phyloP scores from a whole-genome alignment of 2,797 vertebrate species.

The Crocodylus rhombifer region DNA sequence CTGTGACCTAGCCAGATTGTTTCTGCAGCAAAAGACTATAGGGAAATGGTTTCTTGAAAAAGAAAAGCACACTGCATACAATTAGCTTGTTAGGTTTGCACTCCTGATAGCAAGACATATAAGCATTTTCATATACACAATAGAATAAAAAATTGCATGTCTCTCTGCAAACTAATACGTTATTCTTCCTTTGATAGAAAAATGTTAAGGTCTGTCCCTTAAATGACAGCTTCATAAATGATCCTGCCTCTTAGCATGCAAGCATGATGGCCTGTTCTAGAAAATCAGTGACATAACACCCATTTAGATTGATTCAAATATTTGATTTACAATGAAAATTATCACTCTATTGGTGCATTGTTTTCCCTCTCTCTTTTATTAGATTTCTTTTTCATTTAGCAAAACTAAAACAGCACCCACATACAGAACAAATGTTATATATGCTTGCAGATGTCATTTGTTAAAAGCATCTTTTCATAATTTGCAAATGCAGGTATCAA shows the following conservation, averaged over 20 bases:
- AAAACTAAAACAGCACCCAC: not conserved
- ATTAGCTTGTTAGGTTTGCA: not conserved
- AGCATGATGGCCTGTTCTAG: conserved; percentile 18
- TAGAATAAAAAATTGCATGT: not conserved
- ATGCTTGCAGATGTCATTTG: fast-evolving
- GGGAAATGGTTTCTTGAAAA: not conserved
- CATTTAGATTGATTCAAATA: not conserved
- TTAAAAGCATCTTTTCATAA: not conserved
- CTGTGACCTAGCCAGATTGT: not conserved
- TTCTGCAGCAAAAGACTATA: not conserved
- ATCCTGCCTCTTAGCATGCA: not conserved
- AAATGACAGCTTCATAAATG: not conserved
- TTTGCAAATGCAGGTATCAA: not conserved
- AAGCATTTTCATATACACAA: not conserved
- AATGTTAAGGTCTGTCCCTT: conserved; percentile 8
- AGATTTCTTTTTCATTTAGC: conserved; percentile 24
- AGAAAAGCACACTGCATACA: not conserved
- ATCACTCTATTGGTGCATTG: not conserved
- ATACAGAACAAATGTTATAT: not conserved
- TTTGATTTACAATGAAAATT: conserved; percentile 46
- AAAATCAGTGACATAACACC: not conserved
- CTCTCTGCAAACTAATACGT: not conserved
- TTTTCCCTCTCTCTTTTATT: conserved; percentile 23
- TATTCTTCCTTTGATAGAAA: not conserved
- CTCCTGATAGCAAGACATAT: not conserved